phyloP scores from a whole-genome alignment of 2,113 vertebrate species.

The Meles meles region DNA sequence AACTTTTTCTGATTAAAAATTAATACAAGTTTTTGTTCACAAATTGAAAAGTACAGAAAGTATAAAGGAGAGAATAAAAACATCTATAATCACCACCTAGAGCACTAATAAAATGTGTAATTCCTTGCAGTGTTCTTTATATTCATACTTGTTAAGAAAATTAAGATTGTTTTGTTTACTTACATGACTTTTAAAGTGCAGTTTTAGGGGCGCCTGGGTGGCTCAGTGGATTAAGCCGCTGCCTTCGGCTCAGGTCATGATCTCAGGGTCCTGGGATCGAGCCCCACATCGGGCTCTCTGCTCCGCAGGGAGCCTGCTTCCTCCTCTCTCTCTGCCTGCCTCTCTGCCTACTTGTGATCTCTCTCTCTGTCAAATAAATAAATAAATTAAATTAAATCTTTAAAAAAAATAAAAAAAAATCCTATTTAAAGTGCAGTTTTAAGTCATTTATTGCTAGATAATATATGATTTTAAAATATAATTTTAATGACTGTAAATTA shows the following conservation, averaged over 20 bases:
- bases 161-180: background rate
- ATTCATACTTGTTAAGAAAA: background rate
- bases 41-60: background rate
- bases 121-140: background rate
- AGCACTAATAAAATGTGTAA: background rate
- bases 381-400: too few relatives aligned
- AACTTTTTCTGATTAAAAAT: constrained; percentile 31
- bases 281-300: too few relatives aligned
- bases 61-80: background rate
- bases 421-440: background rate
- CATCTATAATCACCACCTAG: background rate
- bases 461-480: background rate
- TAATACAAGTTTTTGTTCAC: background rate
- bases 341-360: too few relatives aligned
- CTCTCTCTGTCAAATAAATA: too few relatives aligned
- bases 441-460: background rate
- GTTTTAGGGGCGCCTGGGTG: too few relatives aligned
- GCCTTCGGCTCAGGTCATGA: too few relatives aligned
- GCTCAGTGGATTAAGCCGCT: too few relatives aligned
- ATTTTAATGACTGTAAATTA: background rate
- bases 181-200: background rate
- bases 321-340: too few relatives aligned
- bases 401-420: too few relatives aligned
- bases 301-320: too few relatives aligned
- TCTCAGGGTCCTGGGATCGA: too few relatives aligned